Base-by-base conservation (phyloP, 2,797 vertebrate genomes). In the Buceros bicornis region DNA sequence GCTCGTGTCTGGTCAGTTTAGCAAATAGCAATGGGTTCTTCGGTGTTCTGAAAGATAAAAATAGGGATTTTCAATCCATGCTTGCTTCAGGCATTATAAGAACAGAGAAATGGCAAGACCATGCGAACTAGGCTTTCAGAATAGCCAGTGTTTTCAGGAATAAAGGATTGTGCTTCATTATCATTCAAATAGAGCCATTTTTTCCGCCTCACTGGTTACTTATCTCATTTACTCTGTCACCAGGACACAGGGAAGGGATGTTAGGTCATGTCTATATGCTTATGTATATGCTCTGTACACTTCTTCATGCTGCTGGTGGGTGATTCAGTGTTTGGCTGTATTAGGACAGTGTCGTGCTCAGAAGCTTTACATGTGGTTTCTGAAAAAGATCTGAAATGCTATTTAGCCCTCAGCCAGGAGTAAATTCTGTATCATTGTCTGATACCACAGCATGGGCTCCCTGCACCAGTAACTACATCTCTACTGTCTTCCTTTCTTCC, bases 311-410 rank as follows among this genome's bases (percentile, higher is more conserved):
- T 90, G 58, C 70, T 96, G 70, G 73, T 67, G 64, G 51, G 62
- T 93, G 84, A 82, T 71, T 82, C 90, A 92, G 43, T 76, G 70
- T 91, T 96, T 90, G 91, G 76, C 88, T 91, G 53, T 42, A 43
- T 89, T 71, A 58, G 82, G 72, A 80, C 62, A 93, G 66, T 14
- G 28, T 82, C 58, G 45, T 93, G 94, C 77, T 93, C 86, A 84
- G 90, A 89, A 96, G 88, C 70, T 88, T 88, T 89, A 6, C 28
- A 72, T 76, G 43, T 82, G 47, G 50, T 62, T 82, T 91, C 69
- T 84, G 73, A 64, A 88, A 91, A 86, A 58, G 54, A 82, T 79
- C 81, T 89, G 66, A 81, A 76, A 88, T 82, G 57, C 54, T 91
- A 1, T 90, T 81, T 87, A 88, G 61, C 80, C 65, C 51, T 82